phyloP scores from a whole-genome alignment of 35 echinoderm and acorn worm species.

The Heliocidaris tuberculata region DNA sequence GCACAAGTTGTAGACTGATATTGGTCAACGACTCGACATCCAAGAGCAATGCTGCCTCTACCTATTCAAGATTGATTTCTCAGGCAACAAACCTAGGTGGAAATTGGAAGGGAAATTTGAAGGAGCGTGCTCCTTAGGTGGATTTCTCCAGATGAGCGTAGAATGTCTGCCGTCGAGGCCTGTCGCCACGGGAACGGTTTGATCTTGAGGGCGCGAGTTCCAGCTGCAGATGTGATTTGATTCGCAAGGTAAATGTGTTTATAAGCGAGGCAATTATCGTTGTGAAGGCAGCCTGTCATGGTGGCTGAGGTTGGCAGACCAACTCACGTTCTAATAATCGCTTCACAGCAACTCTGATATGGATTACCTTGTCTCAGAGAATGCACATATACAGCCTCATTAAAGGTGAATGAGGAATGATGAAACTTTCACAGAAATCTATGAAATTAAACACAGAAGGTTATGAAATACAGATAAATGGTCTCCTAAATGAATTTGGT shows the following conservation, averaged over 20 bases:
- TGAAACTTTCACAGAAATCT: no score
- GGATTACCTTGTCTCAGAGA: background rate
- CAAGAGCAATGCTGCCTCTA: background rate
- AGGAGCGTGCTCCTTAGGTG: background rate
- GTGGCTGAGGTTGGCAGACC: background rate
- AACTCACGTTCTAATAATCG: background rate
- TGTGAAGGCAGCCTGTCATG: background rate
- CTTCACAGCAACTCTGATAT: background rate
- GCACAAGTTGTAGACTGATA: background rate
- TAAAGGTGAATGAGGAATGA: background rate
- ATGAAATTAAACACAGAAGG: no score
- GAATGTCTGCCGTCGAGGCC: background rate
- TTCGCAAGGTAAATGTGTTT: background rate
- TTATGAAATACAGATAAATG: no score
- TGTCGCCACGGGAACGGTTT: background rate
- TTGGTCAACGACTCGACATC: conserved; percentile 9
- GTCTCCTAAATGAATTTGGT: no score
- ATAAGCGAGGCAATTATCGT: conserved; percentile 9
- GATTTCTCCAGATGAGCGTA: background rate
- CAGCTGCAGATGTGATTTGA: background rate
- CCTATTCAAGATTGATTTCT: background rate
- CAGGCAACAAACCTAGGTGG: background rate
- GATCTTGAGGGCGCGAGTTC: background rate
- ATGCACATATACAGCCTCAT: background rate
- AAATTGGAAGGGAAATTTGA: background rate